Base-by-base conservation (phyloP, 2,888 invertebrate species). In the Athripsodes cinereus region DNA sequence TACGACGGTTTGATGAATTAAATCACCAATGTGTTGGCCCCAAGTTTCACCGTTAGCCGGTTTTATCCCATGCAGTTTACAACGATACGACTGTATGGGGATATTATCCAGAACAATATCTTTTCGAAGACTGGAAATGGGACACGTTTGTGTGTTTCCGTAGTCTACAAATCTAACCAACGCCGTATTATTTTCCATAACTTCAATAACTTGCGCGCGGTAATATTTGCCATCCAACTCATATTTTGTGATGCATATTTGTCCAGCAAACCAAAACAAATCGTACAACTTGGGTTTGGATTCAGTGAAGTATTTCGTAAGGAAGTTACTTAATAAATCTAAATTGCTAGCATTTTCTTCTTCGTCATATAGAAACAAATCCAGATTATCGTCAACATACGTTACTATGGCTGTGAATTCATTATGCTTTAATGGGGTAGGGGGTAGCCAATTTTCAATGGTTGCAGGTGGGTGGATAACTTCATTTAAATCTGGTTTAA, bases 81-180 rank as follows among this genome's bases (percentile, higher is more conserved):
- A 85, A 67, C 77, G 83, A 49, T 80, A 79, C 0, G 85, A 82
- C 69, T 89, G 83, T 13, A 81, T 78, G 0, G 89, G 89, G 57
- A 90, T 75, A 52, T 87, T 75, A 0, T 81, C 74, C 49, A 86
- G 79, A 3, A 84, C 79, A 1, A 86, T 77, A 64, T 80, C 79
- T 62, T 83, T 84, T 19, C 85, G 76, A 53, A 92, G 66, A 54
- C 84, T 78, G 1, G 73, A 69, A 13, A 79, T 73, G 0, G 74
- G 65, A 58, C 87, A 83, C 0, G 71, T 69, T 70, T 93, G 92
- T 44, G 82, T 75, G 68, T 91, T 92, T 0, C 94, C 94, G 68
- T 88, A 94, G 73, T 94, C 94, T 1, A 93, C 80, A 72, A 90
- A 92, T 53, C 81, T 75, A 0, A 92, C 83, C 55, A 76, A 62